These are phyloP conservation scores for Drosophila obscura DNA, from an alignment of 1,140 invertebrate genomes.

Conservation along the genomic window DNA sequence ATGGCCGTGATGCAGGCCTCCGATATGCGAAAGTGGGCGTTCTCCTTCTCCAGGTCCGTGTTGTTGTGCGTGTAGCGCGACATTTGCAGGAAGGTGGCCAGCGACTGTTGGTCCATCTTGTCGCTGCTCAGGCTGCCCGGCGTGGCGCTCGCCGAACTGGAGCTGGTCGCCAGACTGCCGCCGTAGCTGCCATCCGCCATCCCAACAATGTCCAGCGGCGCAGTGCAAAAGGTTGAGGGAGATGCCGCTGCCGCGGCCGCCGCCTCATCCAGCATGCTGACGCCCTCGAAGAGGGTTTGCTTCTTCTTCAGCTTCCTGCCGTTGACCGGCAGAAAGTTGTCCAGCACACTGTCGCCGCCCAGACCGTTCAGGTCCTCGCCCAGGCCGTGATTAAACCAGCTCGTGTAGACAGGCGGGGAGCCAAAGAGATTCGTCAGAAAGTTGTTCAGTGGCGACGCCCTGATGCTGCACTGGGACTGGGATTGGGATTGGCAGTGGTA, in stretches of 20 bases:
- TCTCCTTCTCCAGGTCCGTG: slow-evolving; percentile 93
- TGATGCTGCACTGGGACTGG: slow-evolving; percentile 2
- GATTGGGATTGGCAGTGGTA: neutral
- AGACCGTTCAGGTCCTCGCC: slow-evolving; percentile 26
- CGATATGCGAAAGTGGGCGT: slow-evolving; percentile 93
- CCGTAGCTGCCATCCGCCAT: slow-evolving; percentile 35
- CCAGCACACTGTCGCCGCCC: slow-evolving; percentile 47
- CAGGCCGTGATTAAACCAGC: slow-evolving; percentile 57
- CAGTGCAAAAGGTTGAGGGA: too few species aligned
- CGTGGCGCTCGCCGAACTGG: slow-evolving; percentile 52
- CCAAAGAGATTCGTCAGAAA: slow-evolving; percentile 68
- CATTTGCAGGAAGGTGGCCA: slow-evolving; percentile 90
- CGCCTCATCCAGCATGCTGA: slow-evolving; percentile 70
- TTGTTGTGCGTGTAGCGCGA: slow-evolving; percentile 89
- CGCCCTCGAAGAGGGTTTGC: slow-evolving; percentile 88
- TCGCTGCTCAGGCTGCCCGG: slow-evolving; percentile 36
- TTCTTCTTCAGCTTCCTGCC: slow-evolving; percentile 86
- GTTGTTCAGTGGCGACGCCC: slow-evolving; percentile 52
- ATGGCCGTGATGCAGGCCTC: slow-evolving; percentile 94
- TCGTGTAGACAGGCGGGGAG: slow-evolving; percentile 66
- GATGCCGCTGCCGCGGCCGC: slow-evolving; percentile 83
- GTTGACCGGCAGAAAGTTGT: slow-evolving; percentile 79
- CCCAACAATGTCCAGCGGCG: slow-evolving; percentile 24
- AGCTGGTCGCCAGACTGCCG: slow-evolving; percentile 40
- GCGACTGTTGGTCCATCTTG: slow-evolving; percentile 89